These are phyloP conservation scores for Triplophysa yarkandensis DNA, from an alignment of 2,797 vertebrate species.

Conservation along the genomic window DNA sequence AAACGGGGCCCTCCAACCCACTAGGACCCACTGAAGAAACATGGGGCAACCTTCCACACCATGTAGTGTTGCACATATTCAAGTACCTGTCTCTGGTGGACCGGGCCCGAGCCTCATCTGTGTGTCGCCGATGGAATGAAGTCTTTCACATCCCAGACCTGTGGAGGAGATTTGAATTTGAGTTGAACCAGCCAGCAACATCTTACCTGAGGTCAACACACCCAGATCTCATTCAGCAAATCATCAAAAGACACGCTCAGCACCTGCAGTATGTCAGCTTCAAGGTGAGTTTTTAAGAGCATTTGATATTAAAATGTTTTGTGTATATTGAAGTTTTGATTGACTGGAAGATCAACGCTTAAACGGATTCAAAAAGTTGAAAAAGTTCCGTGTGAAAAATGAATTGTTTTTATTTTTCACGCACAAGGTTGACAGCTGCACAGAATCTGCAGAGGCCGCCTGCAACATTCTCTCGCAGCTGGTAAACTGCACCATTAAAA, in stretches of 20 bases:
- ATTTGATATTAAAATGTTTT: neutral
- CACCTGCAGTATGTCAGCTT: conserved; percentile 91
- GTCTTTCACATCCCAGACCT: conserved; percentile 88
- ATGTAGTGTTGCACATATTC: conserved; percentile 82
- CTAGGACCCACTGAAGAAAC: conserved; percentile 61
- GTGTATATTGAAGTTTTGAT: neutral
- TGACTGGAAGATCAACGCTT: neutral
- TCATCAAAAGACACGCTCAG: conserved; percentile 87
- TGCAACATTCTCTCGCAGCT: conserved; percentile 84
- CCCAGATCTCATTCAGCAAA: conserved; percentile 91
- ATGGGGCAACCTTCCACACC: conserved; percentile 83
- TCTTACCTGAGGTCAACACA: conserved; percentile 89
- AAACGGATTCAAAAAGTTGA: too few relatives aligned
- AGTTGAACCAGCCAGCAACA: conserved; percentile 86
- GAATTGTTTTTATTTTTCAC: too few relatives aligned
- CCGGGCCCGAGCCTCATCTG: conserved; percentile 81
- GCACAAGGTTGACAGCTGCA: conserved; percentile 84
- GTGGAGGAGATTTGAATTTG: conserved; percentile 91
- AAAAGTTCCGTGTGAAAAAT: too few relatives aligned
- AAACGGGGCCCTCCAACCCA: conserved; percentile 44
- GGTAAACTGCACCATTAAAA: conserved; percentile 88
- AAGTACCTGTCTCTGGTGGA: conserved; percentile 85
- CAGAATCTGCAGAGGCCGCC: conserved; percentile 70
- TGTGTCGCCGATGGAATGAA: conserved; percentile 85
- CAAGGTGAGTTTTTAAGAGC: conserved; percentile 73